Percentiles rank a stretch among this genome's conserved stretches.
These are phyloP conservation scores for Podarcis raffonei DNA, from an alignment of 2,113 vertebrate genomes.

Conservation along the genomic window DNA sequence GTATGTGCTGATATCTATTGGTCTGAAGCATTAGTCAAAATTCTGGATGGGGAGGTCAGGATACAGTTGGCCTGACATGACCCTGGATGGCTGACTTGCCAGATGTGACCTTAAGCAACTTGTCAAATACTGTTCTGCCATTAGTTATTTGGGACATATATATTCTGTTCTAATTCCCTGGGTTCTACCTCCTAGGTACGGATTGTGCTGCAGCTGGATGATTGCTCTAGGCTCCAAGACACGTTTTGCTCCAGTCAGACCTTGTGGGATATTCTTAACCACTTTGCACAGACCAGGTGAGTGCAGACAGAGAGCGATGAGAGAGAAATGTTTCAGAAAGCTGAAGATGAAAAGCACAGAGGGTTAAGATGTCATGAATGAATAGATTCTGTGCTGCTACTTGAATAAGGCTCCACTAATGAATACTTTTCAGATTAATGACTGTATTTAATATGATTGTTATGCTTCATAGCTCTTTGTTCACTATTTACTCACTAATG, in stretches of 20 bases:
- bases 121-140: background rate
- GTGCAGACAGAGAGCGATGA: slow-evolving; percentile 23
- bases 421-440: background rate
- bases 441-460: background rate
- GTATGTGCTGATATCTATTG: background rate
- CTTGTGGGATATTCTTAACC: slow-evolving; percentile 89
- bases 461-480: background rate
- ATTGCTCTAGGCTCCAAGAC: slow-evolving; percentile 88
- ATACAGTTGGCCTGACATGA: background rate
- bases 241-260: slow-evolving; percentile 84
- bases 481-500: background rate
- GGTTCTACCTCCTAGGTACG: slow-evolving; percentile 77
- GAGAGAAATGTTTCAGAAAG: background rate
- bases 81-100: background rate
- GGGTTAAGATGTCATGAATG: background rate
- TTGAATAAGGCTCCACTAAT: background rate
- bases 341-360: background rate
- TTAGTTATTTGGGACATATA: background rate
- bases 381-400: background rate
- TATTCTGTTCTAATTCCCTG: background rate
- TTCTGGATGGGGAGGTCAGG: background rate
- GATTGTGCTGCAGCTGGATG: slow-evolving; percentile 88
- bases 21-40: slow-evolving; percentile 2
- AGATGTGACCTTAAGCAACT: slow-evolving; percentile 14
- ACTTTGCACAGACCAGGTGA: slow-evolving; percentile 89